Base-by-base conservation (phyloP, 2,797 vertebrate species). In the Oreonectes daqikongensis region DNA sequence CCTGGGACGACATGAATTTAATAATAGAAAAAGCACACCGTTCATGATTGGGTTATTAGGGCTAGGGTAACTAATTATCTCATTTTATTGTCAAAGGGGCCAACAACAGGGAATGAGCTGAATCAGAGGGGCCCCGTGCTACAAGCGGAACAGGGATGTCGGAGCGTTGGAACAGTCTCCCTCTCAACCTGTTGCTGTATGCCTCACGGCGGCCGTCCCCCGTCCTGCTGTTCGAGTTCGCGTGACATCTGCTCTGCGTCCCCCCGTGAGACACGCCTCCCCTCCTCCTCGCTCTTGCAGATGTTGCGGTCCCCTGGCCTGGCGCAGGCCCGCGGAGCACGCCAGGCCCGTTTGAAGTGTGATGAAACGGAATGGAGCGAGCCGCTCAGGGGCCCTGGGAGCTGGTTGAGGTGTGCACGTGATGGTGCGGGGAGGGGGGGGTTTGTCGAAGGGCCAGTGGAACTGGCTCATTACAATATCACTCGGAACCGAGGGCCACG, bases 361-460 rank as follows among this genome's bases (percentile, higher is more conserved):
- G 97, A 98, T 98, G 95, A 98, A 98, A 98, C 95, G 88, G 95
- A 96, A 95, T 94, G 85, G 66, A 95, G 95, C 89, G 81, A 95
- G 94, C 95, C 95, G 92, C 94, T 92, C 92, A 80, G 96, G 94
- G 95, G 91, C 89, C 88, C 83, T 77, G 84, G 91, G 93, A 88
- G 90, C 84, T 79, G 79, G 84, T 89, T 85, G 87, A 88, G 89
- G 84, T 81, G 85, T 91, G 83, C 68, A 64, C 38, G 65, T 72
- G 74, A 77, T 79, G 75, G 55, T 17, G 15, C 61, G 79, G 63
- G 60, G 55, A 78, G 77, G 81, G 81, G 81, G 81, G 76, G 86
- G 81, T 28, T 40, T 77, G 84, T 77, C 71, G 81, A 88, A 78
- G 84, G 84, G 86, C 75, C 78, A 77, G 76, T 68, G 86, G 88